A percentile compares a stretch with the other conserved stretches of the same genome.
These are phyloP conservation scores for Stegodyphus dumicola DNA, from an alignment of 1,140 invertebrate species.

Conservation along the genomic window DNA sequence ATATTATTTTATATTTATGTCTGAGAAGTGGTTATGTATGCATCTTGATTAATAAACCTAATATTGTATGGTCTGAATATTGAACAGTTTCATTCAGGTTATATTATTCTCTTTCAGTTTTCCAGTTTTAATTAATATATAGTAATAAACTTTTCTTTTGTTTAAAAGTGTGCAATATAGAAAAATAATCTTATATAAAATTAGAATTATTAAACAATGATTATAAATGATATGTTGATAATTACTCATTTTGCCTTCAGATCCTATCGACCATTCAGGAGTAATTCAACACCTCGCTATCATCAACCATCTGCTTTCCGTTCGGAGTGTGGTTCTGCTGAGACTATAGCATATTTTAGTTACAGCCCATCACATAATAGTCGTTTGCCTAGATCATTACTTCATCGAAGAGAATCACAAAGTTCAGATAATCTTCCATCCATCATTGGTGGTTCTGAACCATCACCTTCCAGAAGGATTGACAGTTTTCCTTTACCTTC, in stretches of 20 bases:
- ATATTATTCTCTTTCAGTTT: too few relatives aligned
- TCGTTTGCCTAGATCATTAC: background rate
- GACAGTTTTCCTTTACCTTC: background rate
- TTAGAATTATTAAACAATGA: too few relatives aligned
- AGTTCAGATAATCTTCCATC: slow-evolving; percentile 56
- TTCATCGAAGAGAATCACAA: slow-evolving; percentile 40
- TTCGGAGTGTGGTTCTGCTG: slow-evolving; percentile 44
- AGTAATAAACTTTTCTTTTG: too few relatives aligned
- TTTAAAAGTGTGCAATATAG: too few relatives aligned
- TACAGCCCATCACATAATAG: slow-evolving; percentile 18
- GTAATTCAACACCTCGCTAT: slow-evolving; percentile 49
- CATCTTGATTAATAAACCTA: too few relatives aligned
- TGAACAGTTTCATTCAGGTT: too few relatives aligned
- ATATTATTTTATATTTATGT: too few relatives aligned
- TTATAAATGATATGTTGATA: too few relatives aligned
- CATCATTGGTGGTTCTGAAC: slow-evolving; percentile 54
- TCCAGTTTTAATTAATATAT: too few relatives aligned
- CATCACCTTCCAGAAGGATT: slow-evolving; percentile 12
- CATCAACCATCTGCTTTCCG: slow-evolving; percentile 45
- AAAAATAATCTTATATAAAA: too few relatives aligned
- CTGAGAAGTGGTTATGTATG: too few relatives aligned
- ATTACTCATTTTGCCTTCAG: background rate
- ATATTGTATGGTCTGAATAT: too few relatives aligned
- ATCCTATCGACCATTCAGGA: slow-evolving; percentile 31
- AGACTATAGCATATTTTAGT: slow-evolving; percentile 30